Evolutionary conservation across 2,888 invertebrate species (phyloP).

Genomic region (Caenorhabditis imperialis): DNA sequence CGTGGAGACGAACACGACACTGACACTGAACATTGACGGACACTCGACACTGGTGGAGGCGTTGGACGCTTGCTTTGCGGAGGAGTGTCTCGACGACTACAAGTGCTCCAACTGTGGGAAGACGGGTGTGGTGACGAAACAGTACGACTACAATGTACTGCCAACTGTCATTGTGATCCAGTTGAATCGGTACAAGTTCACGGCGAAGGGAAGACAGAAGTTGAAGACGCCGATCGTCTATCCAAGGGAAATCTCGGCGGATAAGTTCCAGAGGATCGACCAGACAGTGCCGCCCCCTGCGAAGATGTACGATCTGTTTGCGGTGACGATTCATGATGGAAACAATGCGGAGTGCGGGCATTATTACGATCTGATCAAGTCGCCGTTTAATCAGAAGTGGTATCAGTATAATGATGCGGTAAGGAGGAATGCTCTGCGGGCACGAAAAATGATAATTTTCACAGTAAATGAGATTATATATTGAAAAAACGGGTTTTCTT

Average conservation of each 20-base stretch:
- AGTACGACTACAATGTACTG: conserved; percentile 56
- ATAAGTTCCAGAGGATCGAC: conserved; percentile 36
- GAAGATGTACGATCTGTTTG: conserved; percentile 81
- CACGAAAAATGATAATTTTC: too few relatives aligned
- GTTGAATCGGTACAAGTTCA: conserved; percentile 71
- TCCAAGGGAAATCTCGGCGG: conserved; percentile 56
- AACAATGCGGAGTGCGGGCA: conserved; percentile 84
- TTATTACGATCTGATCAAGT: conserved; percentile 82
- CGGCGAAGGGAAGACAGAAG: conserved; percentile 68
- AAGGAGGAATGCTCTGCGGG: too few relatives aligned
- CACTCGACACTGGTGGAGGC: conserved; percentile 66
- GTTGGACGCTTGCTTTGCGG: conserved; percentile 62
- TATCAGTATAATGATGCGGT: conserved; percentile 83
- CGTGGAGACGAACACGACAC: conserved; percentile 40
- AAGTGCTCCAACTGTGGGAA: conserved; percentile 65
- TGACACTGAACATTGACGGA: conserved; percentile 70
- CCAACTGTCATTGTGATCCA: conserved; percentile 74
- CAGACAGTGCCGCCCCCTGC: conserved; percentile 23
- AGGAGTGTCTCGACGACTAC: conserved; percentile 71
- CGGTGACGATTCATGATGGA: conserved; percentile 84
- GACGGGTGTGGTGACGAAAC: conserved; percentile 55
- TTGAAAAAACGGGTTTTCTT: too few relatives aligned
- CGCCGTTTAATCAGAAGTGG: conserved; percentile 82
- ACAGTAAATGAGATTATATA: too few relatives aligned
- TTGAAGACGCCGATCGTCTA: conserved; percentile 70